Evolutionary conservation across 2,113 vertebrate genomes (phyloP).

Genomic region (Bubo scandiacus): DNA sequence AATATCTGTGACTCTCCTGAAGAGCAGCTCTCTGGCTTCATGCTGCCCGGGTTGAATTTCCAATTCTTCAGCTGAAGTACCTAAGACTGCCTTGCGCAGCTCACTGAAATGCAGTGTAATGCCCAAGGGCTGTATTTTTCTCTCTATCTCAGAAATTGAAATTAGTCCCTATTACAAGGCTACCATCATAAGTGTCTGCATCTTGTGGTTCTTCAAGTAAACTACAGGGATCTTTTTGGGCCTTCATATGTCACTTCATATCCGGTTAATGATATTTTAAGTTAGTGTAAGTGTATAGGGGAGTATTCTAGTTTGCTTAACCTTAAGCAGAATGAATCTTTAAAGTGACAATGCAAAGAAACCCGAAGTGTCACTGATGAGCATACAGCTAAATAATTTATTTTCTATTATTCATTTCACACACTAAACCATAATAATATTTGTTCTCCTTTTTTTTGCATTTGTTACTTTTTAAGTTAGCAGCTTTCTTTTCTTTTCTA

Average conservation of each 20-base stretch:
- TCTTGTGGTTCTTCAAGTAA: background rate
- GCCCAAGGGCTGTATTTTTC: background rate
- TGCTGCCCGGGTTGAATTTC: background rate
- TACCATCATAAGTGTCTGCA: background rate
- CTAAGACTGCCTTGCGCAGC: background rate
- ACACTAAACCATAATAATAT: background rate
- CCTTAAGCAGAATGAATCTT: background rate
- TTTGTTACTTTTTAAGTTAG: background rate
- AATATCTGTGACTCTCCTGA: background rate
- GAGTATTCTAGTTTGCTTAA: background rate
- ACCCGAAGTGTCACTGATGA: background rate
- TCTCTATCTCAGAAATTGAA: background rate
- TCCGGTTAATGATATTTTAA: background rate
- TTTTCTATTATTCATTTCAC: background rate
- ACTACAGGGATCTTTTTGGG: background rate
- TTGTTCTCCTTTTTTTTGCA: background rate
- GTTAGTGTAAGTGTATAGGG: background rate
- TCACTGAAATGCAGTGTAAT: background rate
- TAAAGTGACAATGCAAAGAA: background rate
- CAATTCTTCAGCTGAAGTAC: background rate
- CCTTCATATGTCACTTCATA: background rate
- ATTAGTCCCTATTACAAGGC: background rate
- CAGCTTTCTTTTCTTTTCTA: background rate
- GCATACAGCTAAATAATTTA: background rate
- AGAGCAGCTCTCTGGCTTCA: background rate